Percentiles rank a stretch among this genome's conserved stretches.
phyloP scores from a whole-genome alignment of 2,113 vertebrate genomes.

The Paedocypris sp. region DNA sequence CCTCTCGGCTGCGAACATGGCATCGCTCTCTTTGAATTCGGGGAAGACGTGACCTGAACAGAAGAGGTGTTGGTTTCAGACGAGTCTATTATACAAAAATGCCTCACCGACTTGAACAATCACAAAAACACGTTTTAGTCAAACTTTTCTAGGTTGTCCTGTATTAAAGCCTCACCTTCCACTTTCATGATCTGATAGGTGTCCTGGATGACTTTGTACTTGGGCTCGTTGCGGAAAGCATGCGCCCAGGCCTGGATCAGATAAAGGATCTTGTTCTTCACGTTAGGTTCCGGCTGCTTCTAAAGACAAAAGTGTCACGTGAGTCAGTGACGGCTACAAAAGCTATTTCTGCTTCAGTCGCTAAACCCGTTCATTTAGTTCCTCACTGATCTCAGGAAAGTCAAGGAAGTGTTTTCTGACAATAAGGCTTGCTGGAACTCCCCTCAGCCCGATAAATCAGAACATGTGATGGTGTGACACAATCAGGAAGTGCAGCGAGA shows the following conservation, averaged over 20 bases:
- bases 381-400: too few relatives aligned
- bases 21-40: constrained; percentile 95
- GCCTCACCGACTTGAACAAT: too few relatives aligned
- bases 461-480: constrained; percentile 49
- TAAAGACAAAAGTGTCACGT: constrained; percentile 35
- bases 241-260: constrained; percentile 97
- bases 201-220: constrained; percentile 98
- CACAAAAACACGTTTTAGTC: too few relatives aligned
- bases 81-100: too few relatives aligned
- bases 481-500: constrained; percentile 50
- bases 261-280: constrained; percentile 90
- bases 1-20: constrained; percentile 94
- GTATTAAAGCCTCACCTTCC: constrained; percentile 69
- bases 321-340: not conserved
- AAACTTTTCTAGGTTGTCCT: too few relatives aligned
- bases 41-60: constrained; percentile 83
- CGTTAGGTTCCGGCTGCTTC: constrained; percentile 85
- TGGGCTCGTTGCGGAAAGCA: constrained; percentile 94
- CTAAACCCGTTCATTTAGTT: not conserved
- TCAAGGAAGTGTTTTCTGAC: not conserved
- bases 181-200: constrained; percentile 99
- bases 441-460: constrained; percentile 19
- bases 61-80: not conserved
- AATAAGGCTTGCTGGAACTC: constrained; percentile 39
- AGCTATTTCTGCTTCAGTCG: not conserved